A percentile compares a stretch with the other conserved stretches of the same genome.
phyloP scores from a whole-genome alignment of 2,113 vertebrate genomes.

The Ancistrus triradiatus region DNA sequence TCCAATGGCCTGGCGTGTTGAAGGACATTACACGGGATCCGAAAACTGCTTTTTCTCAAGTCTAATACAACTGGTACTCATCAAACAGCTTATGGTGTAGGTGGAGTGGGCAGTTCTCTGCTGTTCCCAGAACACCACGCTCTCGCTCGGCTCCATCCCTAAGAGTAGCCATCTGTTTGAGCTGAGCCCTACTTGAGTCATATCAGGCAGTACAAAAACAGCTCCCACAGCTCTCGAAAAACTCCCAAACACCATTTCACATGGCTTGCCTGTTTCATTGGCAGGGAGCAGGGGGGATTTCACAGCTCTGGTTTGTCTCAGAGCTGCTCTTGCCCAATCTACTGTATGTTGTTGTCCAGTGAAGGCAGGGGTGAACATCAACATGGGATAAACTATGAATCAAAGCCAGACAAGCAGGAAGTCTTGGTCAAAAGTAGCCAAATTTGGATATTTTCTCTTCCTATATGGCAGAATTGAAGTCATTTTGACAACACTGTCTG shows the following conservation, averaged over 20 bases:
- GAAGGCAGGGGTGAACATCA: conserved; percentile 59
- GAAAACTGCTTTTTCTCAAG: neutral
- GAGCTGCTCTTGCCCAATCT: conserved; percentile 60
- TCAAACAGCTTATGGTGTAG: conserved; percentile 45
- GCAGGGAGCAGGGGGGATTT: conserved; percentile 52
- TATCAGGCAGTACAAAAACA: conserved; percentile 2
- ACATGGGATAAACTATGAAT: conserved; percentile 52
- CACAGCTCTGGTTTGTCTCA: conserved; percentile 65
- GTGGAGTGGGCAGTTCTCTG: conserved; percentile 48
- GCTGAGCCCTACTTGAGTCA: conserved; percentile 37
- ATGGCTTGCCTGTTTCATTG: conserved; percentile 53
- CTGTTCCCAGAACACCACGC: conserved; percentile 44
- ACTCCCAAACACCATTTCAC: conserved; percentile 52
- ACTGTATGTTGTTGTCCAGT: conserved; percentile 54
- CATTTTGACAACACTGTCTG: too few relatives aligned
- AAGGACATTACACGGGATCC: too few relatives aligned
- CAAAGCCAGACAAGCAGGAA: conserved; percentile 47
- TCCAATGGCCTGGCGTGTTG: neutral
- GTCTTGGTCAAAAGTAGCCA: conserved; percentile 3
- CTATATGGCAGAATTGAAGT: too few relatives aligned
- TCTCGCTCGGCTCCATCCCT: conserved; percentile 37
- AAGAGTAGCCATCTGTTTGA: conserved; percentile 45
- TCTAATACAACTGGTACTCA: conserved; percentile 20
- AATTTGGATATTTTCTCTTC: too few relatives aligned
- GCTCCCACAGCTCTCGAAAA: conserved; percentile 49